phyloP scores from a whole-genome alignment of 2,888 invertebrate genomes.

The Adela reaumurella region DNA sequence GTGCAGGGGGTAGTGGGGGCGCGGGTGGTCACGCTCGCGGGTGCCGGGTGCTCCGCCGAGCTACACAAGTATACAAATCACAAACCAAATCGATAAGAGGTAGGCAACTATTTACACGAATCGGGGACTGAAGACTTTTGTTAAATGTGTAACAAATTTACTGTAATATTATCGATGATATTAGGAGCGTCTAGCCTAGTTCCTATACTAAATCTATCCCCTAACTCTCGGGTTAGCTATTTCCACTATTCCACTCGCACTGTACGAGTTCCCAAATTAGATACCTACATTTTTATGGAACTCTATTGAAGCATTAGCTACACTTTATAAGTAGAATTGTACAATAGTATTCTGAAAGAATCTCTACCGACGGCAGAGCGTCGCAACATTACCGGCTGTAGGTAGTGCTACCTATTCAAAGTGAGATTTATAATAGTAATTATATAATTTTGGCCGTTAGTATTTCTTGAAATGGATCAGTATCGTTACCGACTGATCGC shows the following conservation, averaged over 20 bases:
- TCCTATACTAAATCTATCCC: background rate
- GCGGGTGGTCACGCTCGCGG: background rate
- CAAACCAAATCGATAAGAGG: slow-evolving; percentile 27
- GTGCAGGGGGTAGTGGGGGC: background rate
- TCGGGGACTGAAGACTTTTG: slow-evolving; percentile 54
- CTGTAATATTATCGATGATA: slow-evolving; percentile 51
- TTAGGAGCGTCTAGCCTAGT: background rate
- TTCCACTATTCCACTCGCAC: background rate
- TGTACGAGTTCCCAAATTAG: no score
- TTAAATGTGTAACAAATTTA: slow-evolving; percentile 56
- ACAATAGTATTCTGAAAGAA: no score
- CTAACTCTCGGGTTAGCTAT: background rate
- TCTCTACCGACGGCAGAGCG: no score
- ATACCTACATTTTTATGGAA: no score
- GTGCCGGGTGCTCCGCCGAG: no score
- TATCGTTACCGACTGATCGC: slow-evolving; percentile 32
- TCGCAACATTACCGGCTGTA: no score
- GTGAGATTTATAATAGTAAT: slow-evolving; percentile 31
- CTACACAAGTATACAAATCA: background rate
- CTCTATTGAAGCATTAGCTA: no score
- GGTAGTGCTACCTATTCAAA: slow-evolving; percentile 23
- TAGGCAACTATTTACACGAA: slow-evolving; percentile 56
- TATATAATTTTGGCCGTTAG: background rate
- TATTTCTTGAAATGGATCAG: slow-evolving; percentile 25
- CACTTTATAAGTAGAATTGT: no score